These are phyloP conservation scores for Ceratina japonica DNA, from an alignment of 1,140 invertebrate species.

Conservation along the genomic window DNA sequence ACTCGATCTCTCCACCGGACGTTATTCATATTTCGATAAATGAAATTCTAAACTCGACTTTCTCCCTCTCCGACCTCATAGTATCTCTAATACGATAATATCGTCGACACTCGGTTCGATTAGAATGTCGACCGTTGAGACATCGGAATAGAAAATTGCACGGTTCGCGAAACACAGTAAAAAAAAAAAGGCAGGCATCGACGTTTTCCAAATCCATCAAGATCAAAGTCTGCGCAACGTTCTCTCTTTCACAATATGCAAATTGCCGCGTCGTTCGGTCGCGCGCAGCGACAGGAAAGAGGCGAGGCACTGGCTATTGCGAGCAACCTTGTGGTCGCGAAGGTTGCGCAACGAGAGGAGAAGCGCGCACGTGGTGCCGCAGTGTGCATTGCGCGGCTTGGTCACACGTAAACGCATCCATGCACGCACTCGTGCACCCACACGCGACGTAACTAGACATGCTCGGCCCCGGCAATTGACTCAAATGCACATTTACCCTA, in stretches of 20 bases:
- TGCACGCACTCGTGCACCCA: constrained; percentile 25
- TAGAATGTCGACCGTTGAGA: no score
- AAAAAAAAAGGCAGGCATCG: background rate
- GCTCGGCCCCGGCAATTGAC: constrained; percentile 73
- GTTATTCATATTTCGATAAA: no score
- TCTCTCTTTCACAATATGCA: background rate
- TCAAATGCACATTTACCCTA: constrained; percentile 79
- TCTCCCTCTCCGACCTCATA: no score
- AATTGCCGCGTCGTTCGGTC: background rate
- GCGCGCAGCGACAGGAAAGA: constrained; percentile 13
- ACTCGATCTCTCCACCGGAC: no score
- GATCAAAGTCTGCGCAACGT: background rate
- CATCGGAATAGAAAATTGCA: no score
- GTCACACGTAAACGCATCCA: constrained; percentile 47
- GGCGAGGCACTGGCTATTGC: constrained; percentile 20
- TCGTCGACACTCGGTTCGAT: no score
- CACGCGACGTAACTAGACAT: constrained; percentile 54
- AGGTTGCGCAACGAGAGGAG: constrained; percentile 67
- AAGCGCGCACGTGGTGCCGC: constrained; percentile 63
- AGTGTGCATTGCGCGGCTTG: constrained; percentile 44
- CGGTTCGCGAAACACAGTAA: no score
- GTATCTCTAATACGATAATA: no score
- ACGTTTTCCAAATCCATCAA: background rate
- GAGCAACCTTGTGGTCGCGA: constrained; percentile 64
- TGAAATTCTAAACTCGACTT: no score